Evolutionary conservation across 2,113 vertebrate species (phyloP).

Genomic region (Balaeniceps rex): DNA sequence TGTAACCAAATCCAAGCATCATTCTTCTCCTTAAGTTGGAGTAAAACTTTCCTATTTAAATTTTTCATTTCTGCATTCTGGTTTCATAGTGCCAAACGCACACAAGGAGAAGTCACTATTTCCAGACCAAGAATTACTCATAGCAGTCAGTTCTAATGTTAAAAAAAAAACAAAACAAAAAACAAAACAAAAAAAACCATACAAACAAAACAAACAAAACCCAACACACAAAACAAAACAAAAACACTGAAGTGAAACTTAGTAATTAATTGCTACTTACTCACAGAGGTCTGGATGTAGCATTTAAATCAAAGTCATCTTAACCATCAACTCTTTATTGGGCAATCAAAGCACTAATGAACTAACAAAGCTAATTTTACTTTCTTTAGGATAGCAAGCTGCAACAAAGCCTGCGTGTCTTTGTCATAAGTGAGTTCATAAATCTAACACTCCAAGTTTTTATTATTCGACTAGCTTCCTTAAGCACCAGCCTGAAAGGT

Average conservation of each 20-base stretch:
- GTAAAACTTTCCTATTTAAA: background rate
- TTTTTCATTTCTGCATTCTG: background rate
- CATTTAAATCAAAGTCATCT: background rate
- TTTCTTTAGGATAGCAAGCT: background rate
- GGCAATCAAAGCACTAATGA: background rate
- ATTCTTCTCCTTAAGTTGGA: background rate
- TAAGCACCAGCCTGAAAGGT: background rate
- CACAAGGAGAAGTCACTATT: background rate
- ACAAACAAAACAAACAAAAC: background rate
- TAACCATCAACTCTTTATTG: background rate
- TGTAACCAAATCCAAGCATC: background rate
- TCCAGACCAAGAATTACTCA: background rate
- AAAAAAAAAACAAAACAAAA: background rate
- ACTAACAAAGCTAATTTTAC: background rate
- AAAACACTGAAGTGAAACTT: background rate
- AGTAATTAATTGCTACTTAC: background rate
- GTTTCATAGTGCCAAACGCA: background rate
- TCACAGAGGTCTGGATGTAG: background rate
- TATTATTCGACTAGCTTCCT: background rate
- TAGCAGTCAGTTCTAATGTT: background rate
- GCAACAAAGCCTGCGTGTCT: background rate
- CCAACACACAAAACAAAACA: background rate
- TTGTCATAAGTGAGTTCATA: background rate
- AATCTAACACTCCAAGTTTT: background rate
- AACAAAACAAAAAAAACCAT: no score